phyloP scores from a whole-genome alignment of 2,113 vertebrate species.

The Pelusios castaneus region DNA sequence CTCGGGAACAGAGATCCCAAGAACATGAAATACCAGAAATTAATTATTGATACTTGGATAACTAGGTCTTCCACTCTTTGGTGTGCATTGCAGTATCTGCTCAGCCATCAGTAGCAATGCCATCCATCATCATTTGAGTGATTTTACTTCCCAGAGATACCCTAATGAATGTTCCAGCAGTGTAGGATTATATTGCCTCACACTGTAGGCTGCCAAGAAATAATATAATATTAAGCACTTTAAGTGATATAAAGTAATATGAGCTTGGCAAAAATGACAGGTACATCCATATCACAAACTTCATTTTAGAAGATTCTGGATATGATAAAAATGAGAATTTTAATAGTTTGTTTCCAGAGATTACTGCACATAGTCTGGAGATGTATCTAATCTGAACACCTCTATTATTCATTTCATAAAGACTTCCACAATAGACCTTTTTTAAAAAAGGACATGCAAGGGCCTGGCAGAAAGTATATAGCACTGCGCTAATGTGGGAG shows the following conservation, averaged over 20 bases:
- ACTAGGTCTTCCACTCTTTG: not conserved
- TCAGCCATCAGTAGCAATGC: not conserved
- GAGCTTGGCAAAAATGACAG: not conserved
- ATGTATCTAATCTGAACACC: not conserved
- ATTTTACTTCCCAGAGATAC: not conserved
- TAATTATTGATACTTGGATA: not conserved
- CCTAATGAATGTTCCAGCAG: not conserved
- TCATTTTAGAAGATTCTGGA: not conserved
- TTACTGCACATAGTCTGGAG: not conserved
- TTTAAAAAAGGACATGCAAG: not conserved
- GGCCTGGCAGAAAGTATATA: not conserved
- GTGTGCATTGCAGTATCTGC: not conserved
- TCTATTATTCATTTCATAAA: not conserved
- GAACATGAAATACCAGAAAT: not conserved
- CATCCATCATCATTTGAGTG: not conserved
- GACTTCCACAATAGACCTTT: not conserved
- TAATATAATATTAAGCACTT: not conserved
- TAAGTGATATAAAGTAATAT: not conserved
- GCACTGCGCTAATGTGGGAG: not conserved
- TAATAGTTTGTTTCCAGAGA: not conserved
- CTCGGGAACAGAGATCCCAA: not conserved
- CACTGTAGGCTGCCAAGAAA: not conserved
- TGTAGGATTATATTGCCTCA: not conserved
- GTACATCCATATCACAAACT: not conserved
- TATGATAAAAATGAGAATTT: not conserved